These are phyloP conservation scores for Malurus splendens DNA, from an alignment of 2,797 vertebrate genomes.

Conservation along the genomic window DNA sequence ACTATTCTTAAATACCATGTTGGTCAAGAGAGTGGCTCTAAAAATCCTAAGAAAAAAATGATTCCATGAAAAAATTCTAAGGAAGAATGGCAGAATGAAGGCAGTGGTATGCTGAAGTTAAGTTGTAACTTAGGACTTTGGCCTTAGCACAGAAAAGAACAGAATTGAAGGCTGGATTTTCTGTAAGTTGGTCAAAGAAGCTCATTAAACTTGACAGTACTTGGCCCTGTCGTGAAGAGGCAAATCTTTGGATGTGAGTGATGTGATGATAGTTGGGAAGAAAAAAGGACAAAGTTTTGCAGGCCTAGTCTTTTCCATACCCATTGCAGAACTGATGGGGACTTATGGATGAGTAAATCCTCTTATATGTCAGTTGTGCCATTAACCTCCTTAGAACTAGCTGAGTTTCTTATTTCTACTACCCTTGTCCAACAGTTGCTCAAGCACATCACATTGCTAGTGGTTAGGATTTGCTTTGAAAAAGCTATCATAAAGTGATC, in stretches of 20 bases:
- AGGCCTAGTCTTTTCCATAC: background rate
- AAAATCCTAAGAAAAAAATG: background rate
- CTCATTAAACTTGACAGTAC: background rate
- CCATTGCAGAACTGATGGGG: background rate
- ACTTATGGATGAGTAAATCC: background rate
- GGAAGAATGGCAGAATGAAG: background rate
- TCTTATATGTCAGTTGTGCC: background rate
- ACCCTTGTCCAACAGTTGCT: background rate
- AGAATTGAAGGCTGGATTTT: background rate
- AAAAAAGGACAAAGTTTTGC: background rate
- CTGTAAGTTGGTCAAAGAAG: background rate
- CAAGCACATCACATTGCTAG: background rate
- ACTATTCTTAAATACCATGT: background rate
- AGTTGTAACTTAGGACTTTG: background rate
- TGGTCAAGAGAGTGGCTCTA: background rate
- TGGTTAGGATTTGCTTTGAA: background rate
- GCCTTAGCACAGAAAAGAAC: background rate
- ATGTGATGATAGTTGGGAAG: background rate
- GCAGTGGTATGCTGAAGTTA: background rate
- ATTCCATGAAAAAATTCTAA: background rate
- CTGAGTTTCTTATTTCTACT: background rate
- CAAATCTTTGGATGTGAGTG: background rate
- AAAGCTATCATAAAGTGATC: background rate
- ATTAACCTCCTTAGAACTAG: background rate
- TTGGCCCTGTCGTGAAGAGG: background rate